Conservation (phyloP, 1,140 invertebrate genomes). For the Drosophila simulans region DNA sequence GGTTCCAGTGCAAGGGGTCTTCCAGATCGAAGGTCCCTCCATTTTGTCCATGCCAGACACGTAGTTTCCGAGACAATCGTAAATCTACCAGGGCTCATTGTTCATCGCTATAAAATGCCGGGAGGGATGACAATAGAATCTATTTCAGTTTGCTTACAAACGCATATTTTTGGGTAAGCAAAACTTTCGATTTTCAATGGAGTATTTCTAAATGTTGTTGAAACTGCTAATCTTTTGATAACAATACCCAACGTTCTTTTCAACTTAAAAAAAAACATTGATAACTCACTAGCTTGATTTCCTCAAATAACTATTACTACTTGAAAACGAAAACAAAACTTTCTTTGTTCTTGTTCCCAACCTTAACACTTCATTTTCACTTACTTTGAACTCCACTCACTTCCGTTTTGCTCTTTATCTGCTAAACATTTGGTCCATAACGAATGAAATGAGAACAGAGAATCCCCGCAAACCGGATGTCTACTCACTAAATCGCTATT, state of each 20-base stretch:
- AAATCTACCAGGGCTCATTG: conserved; percentile 30
- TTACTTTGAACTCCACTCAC: conserved; percentile 31
- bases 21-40: conserved; percentile 14
- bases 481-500: conserved; percentile 3
- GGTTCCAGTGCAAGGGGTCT: conserved; percentile 13
- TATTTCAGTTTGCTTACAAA: conserved; percentile 6
- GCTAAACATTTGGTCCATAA: not conserved
- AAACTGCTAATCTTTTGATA: not conserved
- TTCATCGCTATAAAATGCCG: conserved; percentile 20
- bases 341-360: conserved; percentile 18
- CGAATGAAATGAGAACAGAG: not conserved
- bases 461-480: conserved; percentile 17
- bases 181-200: conserved; percentile 57
- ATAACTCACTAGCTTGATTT: not conserved
- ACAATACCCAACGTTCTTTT: too few relatives aligned
- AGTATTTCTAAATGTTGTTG: not conserved
- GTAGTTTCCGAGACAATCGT: conserved; percentile 37
- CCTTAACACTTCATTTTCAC: conserved; percentile 20
- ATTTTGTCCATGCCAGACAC: conserved; percentile 30
- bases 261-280: too few relatives aligned
- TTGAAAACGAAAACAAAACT: conserved; percentile 17
- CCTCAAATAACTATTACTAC: not conserved
- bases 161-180: conserved; percentile 28
- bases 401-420: conserved; percentile 3
- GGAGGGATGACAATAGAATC: conserved; percentile 48